Base-by-base conservation (phyloP, 2,113 vertebrate species). In the Bothrops jararaca region DNA sequence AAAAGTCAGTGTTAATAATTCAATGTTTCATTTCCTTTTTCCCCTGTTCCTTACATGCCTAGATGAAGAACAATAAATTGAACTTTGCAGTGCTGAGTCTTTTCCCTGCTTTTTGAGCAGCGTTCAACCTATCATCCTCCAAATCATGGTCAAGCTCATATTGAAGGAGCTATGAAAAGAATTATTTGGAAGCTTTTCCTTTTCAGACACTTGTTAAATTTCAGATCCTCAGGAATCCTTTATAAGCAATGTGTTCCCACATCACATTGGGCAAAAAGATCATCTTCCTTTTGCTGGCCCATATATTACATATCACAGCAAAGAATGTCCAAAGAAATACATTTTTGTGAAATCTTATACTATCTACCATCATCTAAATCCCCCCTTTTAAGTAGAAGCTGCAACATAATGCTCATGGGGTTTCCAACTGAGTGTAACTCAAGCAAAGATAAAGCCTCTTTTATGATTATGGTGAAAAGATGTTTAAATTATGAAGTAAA, bases 31-130 rank as follows among this genome's bases (percentile, higher is more conserved):
- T 93, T 93, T 93, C 80, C 34, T 90, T 48, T 53, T 5, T 7
- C 26, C 54, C 11, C 20, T 92, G 13, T 39, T 69, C 57, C 34
- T 95, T 58, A 4, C 48, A 95, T 86, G 56, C 86, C 39, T 88
- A 52, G 89, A 93, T 69, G 13, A 93, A 91, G 88, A 95, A 88
- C 45, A 92, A 90, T 94, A 95, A 85, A 86, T 23, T 94, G 91
- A 94, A 57, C 26, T 42, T 91, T 88, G 1, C 0, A 52, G 12
- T 92, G 26, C 34, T 85, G 89, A 60, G 56, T 42, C 7, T 2
- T 45, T 56, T 58, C n/a, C 1, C 4, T 2, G 52, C 4, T 0
- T 90, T 5, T 94, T 90, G 20, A 20, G 0, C 88, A n/a, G 6
- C 5, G 24, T 48, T 60, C 92, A 92, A 93, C 91, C 60, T 58